Evolutionary conservation across 2,113 vertebrate genomes (phyloP).

Genomic region (Brienomyrus longianalis): DNA sequence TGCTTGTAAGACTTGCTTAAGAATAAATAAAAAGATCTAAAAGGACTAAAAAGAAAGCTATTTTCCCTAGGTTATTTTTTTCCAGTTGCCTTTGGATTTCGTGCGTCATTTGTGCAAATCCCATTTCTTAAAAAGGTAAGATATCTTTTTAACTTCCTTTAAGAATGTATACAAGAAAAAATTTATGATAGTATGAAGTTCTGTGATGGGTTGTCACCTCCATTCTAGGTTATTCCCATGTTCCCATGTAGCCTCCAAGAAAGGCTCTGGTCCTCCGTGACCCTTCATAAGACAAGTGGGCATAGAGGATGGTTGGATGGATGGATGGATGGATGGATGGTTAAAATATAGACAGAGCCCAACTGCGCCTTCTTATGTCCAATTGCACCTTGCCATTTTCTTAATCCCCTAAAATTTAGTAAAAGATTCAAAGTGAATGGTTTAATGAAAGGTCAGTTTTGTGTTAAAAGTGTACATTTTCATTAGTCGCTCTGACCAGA

Average conservation of each 20-base stretch:
- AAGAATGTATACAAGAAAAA: neutral
- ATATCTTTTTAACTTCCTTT: conserved; percentile 2
- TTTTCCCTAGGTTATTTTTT: conserved; percentile 69
- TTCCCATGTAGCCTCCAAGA: neutral
- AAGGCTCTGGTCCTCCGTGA: neutral
- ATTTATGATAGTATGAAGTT: neutral
- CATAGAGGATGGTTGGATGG: neutral
- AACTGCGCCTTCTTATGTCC: neutral
- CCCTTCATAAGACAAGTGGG: neutral
- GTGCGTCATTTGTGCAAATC: conserved; percentile 61
- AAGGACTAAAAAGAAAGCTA: neutral
- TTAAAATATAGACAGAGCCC: neutral
- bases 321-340: neutral
- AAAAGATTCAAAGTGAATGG: neutral
- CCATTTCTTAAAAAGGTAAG: conserved; percentile 69
- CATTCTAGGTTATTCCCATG: neutral
- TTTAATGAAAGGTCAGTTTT: neutral
- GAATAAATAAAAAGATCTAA: neutral
- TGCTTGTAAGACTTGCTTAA: neutral
- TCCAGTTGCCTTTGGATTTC: conserved; percentile 68
- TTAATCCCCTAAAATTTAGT: neutral
- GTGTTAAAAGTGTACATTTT: neutral
- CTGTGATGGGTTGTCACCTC: neutral
- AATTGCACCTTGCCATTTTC: neutral
- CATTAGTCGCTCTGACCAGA: neutral